Percentiles rank a stretch among this genome's conserved stretches.
These are phyloP conservation scores for Tenthredo livida DNA, from an alignment of 2,888 invertebrate genomes.

Conservation along the genomic window DNA sequence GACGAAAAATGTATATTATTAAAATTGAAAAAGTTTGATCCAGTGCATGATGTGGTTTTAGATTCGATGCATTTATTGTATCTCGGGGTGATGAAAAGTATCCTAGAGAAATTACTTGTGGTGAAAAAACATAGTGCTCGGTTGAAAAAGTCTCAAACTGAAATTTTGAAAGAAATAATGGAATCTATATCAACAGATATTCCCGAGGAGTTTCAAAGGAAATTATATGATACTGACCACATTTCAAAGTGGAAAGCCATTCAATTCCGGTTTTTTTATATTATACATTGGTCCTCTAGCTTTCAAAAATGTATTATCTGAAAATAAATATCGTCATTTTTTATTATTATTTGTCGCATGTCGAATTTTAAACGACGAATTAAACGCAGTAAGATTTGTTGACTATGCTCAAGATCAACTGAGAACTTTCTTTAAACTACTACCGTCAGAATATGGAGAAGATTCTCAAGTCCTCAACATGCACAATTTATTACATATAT, in stretches of 20 bases:
- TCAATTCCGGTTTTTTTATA: constrained; percentile 56
- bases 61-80: constrained; percentile 47
- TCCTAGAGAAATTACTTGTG: constrained; percentile 38
- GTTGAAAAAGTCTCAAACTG: neutral
- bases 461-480: constrained; percentile 47
- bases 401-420: constrained; percentile 49
- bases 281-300: constrained; percentile 32
- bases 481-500: constrained; percentile 40
- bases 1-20: constrained; percentile 11
- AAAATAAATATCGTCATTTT: constrained; percentile 50
- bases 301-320: constrained; percentile 7
- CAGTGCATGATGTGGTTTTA: constrained; percentile 12
- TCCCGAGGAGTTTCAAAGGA: constrained; percentile 61
- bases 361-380: constrained; percentile 44
- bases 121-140: constrained; percentile 42
- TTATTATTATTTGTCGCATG: constrained; percentile 47
- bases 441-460: constrained; percentile 47
- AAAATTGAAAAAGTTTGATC: constrained; percentile 37
- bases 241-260: constrained; percentile 63
- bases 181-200: constrained; percentile 42
- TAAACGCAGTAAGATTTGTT: constrained; percentile 28
- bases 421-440: constrained; percentile 43
- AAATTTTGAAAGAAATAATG: constrained; percentile 21
- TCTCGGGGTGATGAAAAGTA: constrained; percentile 36
- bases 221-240: constrained; percentile 54